Conservation (phyloP, 53 echinoderm and acorn worm genomes). For the Arbacia lixula region DNA sequence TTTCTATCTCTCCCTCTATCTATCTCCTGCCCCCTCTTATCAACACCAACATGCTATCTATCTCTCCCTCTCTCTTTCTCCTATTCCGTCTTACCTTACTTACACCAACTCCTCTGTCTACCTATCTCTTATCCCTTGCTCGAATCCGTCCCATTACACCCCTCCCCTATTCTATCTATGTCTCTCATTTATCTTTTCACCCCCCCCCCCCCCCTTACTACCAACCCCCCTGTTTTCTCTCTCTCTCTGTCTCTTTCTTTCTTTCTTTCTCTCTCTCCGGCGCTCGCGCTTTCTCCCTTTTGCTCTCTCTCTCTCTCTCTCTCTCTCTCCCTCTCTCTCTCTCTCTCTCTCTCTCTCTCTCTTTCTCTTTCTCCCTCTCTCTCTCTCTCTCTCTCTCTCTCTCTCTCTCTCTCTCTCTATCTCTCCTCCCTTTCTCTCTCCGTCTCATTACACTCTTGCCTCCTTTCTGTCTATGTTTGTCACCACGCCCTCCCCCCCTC, state of each 20-base stretch:
- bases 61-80: not conserved
- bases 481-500: too few relatives aligned
- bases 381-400: not conserved
- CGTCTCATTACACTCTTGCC: not conserved
- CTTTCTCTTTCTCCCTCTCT: not conserved
- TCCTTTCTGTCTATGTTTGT: not conserved
- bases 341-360: not conserved
- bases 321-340: not conserved
- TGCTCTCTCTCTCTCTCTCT: not conserved
- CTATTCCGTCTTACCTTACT: not conserved
- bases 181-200: not conserved
- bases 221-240: not conserved
- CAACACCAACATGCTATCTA: too few relatives aligned
- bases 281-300: not conserved
- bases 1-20: too few relatives aligned
- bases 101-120: not conserved
- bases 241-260: not conserved
- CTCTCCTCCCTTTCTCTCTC: too few relatives aligned
- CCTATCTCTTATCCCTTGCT: not conserved
- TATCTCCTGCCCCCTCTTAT: too few relatives aligned
- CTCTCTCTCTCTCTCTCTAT: not conserved
- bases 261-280: not conserved
- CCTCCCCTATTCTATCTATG: not conserved
- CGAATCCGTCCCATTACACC: not conserved
- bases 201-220: not conserved